Evolutionary conservation across 2,797 vertebrate genomes (phyloP), one percentile per base, ranked within the genome.

Genomic region (Lepilemur ruficaudatus): DNA sequence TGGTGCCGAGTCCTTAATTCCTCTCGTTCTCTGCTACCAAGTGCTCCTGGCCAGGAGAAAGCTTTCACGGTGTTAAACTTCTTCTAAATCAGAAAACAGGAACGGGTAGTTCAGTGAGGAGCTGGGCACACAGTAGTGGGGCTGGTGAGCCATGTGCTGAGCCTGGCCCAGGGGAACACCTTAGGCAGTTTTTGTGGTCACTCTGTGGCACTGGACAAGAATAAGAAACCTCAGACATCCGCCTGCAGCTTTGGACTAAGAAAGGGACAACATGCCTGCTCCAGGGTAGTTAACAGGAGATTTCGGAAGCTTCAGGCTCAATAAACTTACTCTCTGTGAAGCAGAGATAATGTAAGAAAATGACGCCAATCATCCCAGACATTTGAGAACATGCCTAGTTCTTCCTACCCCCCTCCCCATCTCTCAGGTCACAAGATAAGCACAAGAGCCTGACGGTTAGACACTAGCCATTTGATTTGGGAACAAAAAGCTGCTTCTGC

Each of bases 331-430:
- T 84, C 79, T 50, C 18, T 23, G 10, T 18, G 38, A 80, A 84
- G 86, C 61, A 93, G 76, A 93, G 59, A 93, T 46, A 80, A 80
- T 94, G 96, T 89, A 78, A 61, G 72, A 97, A 91, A 96, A 98
- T 78, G 89, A 93, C 43, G 41, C 41, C 95, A 81, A 0, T 96
- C 96, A 91, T 84, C 83, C 95, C 93, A 96, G 96, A 94, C 95
- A 86, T 90, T 92, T 97, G 95, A 76, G 90, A 96, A 90, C 63
- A 52, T 43, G 59, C 46, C 35, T 84, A n/a, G 35, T 94, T 88
- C 55, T 59, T 46, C 59, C 50, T 59, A 18, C n/a, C 14, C 35
- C 2, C 1, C 0, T 82, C 32, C 67, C 95, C 90, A 84, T 96
- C 70, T 92, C 83, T 75, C 72, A 93, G 86, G 91, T 93, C 95